Evolutionary conservation across 2,113 vertebrate genomes (phyloP).

Genomic region (Petrocephalus zakoni): DNA sequence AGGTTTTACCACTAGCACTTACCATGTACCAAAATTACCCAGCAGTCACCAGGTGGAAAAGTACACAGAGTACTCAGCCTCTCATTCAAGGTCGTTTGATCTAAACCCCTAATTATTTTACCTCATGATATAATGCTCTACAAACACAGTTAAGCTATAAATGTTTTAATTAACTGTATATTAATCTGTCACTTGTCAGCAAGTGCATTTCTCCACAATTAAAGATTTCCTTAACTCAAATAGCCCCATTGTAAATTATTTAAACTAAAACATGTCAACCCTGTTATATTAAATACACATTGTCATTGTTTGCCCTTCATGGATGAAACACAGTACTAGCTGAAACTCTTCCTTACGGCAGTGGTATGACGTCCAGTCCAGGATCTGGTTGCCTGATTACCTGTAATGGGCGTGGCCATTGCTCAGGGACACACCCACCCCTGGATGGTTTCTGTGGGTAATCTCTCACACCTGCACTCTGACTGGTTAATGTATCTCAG

Average conservation of each 20-base stretch:
- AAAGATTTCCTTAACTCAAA: neutral
- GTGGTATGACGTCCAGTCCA: neutral
- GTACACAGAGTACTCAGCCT: neutral
- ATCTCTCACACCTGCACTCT: neutral
- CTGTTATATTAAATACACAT: neutral
- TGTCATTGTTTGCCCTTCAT: neutral
- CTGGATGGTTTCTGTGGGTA: no score
- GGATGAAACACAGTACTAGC: neutral
- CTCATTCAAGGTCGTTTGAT: neutral
- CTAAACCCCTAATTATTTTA: neutral
- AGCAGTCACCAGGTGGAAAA: neutral
- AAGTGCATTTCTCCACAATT: neutral
- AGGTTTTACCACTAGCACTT: neutral
- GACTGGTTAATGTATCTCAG: neutral
- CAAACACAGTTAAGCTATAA: neutral
- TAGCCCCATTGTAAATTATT: neutral
- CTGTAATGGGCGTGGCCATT: neutral
- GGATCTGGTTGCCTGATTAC: neutral
- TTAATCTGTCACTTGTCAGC: neutral
- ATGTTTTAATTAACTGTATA: neutral
- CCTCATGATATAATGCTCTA: neutral
- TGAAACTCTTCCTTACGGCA: neutral
- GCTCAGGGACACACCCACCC: no score
- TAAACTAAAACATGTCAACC: neutral
- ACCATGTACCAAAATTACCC: neutral